Percentiles rank a stretch among this genome's conserved stretches.
These are phyloP conservation scores for Gopherus evgoodei DNA, from an alignment of 2,113 vertebrate species.

Conservation along the genomic window DNA sequence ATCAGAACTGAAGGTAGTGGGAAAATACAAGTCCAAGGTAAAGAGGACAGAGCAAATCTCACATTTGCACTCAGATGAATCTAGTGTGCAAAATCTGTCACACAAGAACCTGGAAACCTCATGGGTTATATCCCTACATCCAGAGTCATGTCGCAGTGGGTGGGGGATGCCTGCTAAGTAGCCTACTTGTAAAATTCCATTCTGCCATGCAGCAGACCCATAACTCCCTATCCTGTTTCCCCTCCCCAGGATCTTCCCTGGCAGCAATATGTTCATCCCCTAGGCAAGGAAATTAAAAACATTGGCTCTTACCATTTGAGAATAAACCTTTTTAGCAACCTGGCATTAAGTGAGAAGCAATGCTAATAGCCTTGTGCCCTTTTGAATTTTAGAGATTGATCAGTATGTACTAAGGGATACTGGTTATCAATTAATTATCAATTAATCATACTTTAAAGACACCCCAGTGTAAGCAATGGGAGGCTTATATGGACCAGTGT, in stretches of 20 bases:
- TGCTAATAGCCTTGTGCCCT: conserved; percentile 30
- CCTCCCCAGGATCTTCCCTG: not conserved
- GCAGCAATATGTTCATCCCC: not conserved
- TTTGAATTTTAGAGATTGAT: conserved; percentile 41
- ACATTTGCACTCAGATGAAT: not conserved
- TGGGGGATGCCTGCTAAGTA: not conserved
- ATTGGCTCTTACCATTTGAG: not conserved
- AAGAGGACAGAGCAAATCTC: not conserved
- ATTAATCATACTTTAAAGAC: conserved; percentile 42
- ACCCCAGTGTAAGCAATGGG: conserved; percentile 27
- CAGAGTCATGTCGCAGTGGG: not conserved
- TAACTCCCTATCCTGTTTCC: not conserved
- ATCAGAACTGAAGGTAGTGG: not conserved
- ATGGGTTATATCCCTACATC: not conserved
- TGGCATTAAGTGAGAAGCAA: conserved; percentile 52
- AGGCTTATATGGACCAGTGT: conserved; percentile 35
- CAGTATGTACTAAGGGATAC: conserved; percentile 63
- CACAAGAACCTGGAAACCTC: not conserved
- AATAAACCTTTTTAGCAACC: not conserved
- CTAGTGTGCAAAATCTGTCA: not conserved
- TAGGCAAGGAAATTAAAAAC: not conserved
- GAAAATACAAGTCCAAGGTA: not conserved
- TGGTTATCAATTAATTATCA: conserved; percentile 51
- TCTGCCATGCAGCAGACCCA: not conserved
- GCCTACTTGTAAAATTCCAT: not conserved